Conservation (phyloP, 2,113 vertebrate genomes). For the Bothrops jararaca region DNA sequence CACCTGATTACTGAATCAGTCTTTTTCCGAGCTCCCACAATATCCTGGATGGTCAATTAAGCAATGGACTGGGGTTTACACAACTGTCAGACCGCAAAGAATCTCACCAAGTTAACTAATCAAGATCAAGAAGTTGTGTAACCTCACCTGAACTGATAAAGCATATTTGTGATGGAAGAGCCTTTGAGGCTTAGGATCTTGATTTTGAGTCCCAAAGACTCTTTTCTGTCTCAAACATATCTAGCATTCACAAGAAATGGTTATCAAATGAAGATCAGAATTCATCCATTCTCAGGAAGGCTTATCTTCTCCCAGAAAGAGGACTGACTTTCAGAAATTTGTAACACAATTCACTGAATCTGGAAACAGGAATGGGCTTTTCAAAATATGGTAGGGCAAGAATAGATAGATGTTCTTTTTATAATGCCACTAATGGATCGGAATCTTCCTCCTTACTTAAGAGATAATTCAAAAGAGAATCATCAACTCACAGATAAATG, state of each 20-base stretch:
- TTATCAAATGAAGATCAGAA: background rate
- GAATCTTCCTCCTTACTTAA: background rate
- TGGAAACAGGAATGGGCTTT: background rate
- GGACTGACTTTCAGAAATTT: background rate
- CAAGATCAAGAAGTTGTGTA: background rate
- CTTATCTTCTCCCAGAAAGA: background rate
- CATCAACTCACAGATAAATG: background rate
- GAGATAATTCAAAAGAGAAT: background rate
- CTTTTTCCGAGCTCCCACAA: background rate
- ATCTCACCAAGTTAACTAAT: background rate
- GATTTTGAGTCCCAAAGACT: background rate
- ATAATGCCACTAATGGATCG: background rate
- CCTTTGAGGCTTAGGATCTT: background rate
- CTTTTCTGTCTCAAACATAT: background rate
- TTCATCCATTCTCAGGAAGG: background rate
- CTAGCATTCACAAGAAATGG: background rate
- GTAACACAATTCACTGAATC: background rate
- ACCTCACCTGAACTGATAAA: background rate
- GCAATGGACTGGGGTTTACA: background rate
- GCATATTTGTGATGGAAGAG: background rate
- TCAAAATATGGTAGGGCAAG: background rate
- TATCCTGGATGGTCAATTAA: background rate
- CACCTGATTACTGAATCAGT: background rate
- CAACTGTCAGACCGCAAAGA: background rate
- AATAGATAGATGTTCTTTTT: background rate